Evolutionary conservation across 2,888 invertebrate genomes (phyloP), one percentile per base, ranked within the genome.

Genomic region (Drosophila histrio): DNA sequence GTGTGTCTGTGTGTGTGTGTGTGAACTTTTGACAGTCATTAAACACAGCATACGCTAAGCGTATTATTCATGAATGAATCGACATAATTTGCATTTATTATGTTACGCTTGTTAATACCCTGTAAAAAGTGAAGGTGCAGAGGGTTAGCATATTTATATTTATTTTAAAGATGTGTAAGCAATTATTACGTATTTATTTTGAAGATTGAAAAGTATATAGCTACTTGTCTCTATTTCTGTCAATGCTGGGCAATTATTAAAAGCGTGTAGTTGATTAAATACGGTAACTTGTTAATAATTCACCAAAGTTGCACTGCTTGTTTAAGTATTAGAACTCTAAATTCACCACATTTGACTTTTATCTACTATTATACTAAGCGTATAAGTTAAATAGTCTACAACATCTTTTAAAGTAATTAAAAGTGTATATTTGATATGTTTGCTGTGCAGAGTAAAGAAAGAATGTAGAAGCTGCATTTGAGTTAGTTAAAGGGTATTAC

Each of bases 21-120:
- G 15, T 13, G 28, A 47, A 26, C 13, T 17, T 44, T 28, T 46
- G 19, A 38, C 44, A 6, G 44, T 19, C n/a, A 41, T 39, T 41
- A 47, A 54, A 9, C 38, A 22, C 60, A 44, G 5, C 58, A 74
- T 60, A 76, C 22, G 47, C 4, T 22, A 22, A 13, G 22, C 24
- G 9, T 28, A 38, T 52, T 38, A 28, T 50, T 52, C 39, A 50
- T 58, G 52, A 58, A 49, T 38, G 28, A 49, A 38, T 22, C 8
- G 3, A 49, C 15, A 15, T 50, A 26, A 34, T 39, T 58, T 39
- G 11, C 17, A 61, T 46, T 30, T 30, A 54, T 54, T 30, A 46
- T 54, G 17, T 28, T 43, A 34, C 1, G 15, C n/a, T 22, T 28
- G 21, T 28, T 11, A 28, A 22, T 26, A 52, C 38, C 13, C 28